Evolutionary conservation across 2,113 vertebrate species (phyloP).

Genomic region (Nyctibius bracteatus): DNA sequence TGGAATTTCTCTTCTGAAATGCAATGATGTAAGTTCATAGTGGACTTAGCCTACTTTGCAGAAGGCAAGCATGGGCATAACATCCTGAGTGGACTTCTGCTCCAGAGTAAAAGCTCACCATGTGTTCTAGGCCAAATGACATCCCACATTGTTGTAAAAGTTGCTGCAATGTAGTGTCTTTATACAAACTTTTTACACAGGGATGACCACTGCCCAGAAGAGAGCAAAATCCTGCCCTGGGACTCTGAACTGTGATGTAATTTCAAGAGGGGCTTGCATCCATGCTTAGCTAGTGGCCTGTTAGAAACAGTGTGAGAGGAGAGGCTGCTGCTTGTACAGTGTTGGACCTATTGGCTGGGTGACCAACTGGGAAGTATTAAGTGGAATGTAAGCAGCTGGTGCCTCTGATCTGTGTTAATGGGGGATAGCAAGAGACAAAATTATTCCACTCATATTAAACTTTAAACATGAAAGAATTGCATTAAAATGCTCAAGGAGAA

Average conservation of each 20-base stretch:
- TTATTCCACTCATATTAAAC: constrained; percentile 61
- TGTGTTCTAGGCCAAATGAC: neutral
- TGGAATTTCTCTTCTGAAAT: neutral
- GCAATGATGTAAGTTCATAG: neutral
- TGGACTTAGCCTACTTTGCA: neutral
- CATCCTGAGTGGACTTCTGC: neutral
- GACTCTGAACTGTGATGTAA: neutral
- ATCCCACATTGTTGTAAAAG: neutral
- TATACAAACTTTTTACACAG: neutral
- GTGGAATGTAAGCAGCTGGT: neutral
- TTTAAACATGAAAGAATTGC: constrained; percentile 65
- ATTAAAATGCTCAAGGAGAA: neutral
- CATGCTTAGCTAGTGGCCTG: neutral
- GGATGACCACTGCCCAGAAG: neutral
- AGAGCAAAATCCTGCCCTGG: neutral
- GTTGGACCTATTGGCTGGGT: neutral
- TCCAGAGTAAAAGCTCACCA: neutral
- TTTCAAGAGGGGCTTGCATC: neutral
- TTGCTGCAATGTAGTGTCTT: neutral
- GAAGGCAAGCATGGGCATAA: neutral
- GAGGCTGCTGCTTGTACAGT: neutral
- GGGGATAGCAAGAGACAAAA: constrained; percentile 16
- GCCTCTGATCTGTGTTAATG: constrained; percentile 48
- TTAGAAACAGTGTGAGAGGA: neutral
- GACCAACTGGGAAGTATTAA: neutral